These are phyloP conservation scores for Latrodectus geometricus DNA, from an alignment of 1,140 invertebrate species.

Conservation along the genomic window DNA sequence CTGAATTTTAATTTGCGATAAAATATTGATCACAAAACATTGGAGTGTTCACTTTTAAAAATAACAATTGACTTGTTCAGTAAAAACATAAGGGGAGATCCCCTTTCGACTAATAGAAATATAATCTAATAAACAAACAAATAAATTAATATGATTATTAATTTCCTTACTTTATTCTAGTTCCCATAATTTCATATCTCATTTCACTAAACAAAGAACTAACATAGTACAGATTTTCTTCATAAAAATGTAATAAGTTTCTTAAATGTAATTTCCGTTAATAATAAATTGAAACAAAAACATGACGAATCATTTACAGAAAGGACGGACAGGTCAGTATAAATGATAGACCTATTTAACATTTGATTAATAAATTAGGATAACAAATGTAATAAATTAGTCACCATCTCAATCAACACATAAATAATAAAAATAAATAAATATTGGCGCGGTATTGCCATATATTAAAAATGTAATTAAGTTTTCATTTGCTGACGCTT, in stretches of 20 bases:
- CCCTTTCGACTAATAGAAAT: too few species aligned
- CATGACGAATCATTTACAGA: background rate
- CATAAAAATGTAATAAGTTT: too few species aligned
- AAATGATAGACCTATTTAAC: background rate
- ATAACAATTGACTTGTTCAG: too few species aligned
- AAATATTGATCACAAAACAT: too few species aligned
- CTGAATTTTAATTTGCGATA: too few species aligned
- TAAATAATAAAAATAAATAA: conserved; percentile 13
- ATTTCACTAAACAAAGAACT: background rate
- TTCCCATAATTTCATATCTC: conserved; percentile 30
- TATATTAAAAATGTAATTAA: too few species aligned
- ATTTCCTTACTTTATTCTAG: conserved; percentile 48
- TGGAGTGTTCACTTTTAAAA: too few species aligned
- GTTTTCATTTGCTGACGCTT: too few species aligned
- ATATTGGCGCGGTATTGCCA: conserved; percentile 29
- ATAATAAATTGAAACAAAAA: too few species aligned
- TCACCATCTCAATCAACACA: conserved; percentile 9
- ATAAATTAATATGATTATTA: background rate
- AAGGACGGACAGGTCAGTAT: conserved; percentile 4
- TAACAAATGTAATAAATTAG: conserved; percentile 9
- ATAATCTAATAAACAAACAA: background rate
- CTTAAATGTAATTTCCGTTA: too few species aligned
- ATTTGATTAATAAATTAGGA: conserved; percentile 21
- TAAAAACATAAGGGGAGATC: too few species aligned
- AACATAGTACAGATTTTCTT: too few species aligned